Percentiles rank a stretch among this genome's conserved stretches.
These are phyloP conservation scores for Okapia johnstoni DNA, from an alignment of 2,113 vertebrate species.

Conservation along the genomic window DNA sequence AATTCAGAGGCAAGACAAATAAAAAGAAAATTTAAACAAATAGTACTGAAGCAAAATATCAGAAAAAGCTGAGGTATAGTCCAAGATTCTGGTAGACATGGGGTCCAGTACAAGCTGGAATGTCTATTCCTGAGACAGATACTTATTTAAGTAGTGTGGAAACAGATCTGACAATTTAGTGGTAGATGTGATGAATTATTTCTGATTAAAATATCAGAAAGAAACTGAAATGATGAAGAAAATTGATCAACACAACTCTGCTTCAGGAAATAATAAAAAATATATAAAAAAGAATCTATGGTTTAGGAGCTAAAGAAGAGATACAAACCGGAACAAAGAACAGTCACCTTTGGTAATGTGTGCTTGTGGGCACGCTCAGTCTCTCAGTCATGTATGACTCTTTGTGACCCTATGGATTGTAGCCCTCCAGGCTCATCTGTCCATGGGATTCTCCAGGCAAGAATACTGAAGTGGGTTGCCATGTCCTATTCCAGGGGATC, in stretches of 20 bases:
- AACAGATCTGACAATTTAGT: background rate
- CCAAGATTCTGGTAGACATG: background rate
- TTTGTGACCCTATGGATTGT: background rate
- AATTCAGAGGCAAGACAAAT: slow-evolving; percentile 11
- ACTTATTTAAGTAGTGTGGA: background rate
- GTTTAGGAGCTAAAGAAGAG: background rate
- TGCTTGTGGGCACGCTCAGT: background rate
- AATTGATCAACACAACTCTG: background rate
- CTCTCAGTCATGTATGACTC: background rate
- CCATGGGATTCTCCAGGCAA: background rate
- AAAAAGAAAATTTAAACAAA: slow-evolving; percentile 13
- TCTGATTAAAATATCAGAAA: background rate
- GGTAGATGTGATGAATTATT: background rate
- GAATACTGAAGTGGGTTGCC: background rate
- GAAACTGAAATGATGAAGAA: background rate
- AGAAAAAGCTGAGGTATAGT: background rate
- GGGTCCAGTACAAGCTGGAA: background rate
- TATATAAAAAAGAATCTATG: background rate
- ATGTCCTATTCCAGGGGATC: background rate
- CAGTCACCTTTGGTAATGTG: background rate
- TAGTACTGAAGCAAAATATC: background rate
- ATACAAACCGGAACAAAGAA: background rate
- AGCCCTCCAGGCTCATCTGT: background rate
- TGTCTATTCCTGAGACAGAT: background rate
- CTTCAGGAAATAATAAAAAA: background rate